phyloP scores from a whole-genome alignment of 1,140 invertebrate genomes.

The Zaprionus tsacasi region DNA sequence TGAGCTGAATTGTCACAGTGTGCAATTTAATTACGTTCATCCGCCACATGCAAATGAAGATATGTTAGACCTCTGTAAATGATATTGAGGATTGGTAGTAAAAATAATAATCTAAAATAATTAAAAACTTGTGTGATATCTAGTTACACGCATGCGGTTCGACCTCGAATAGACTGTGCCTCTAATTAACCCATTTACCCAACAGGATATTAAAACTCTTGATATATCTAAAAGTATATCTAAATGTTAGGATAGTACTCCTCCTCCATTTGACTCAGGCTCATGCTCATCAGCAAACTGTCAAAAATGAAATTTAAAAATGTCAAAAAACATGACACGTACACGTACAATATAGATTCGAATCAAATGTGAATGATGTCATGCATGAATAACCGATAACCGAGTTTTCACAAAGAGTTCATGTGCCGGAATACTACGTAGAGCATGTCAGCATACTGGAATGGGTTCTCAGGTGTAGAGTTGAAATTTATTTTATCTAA shows the following conservation, averaged over 20 bases:
- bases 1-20: conserved; percentile 72
- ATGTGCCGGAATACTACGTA: conserved; percentile 25
- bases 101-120: conserved; percentile 1
- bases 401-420: conserved; percentile 54
- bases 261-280: background rate
- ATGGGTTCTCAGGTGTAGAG: too few relatives aligned
- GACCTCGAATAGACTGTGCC: background rate
- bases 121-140: background rate
- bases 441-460: too few relatives aligned
- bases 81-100: background rate
- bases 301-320: conserved; percentile 77
- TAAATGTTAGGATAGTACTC: background rate
- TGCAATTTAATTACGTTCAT: conserved; percentile 75
- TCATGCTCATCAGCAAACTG: conserved; percentile 54
- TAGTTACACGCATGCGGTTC: background rate
- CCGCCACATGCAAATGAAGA: conserved; percentile 41
- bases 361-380: conserved; percentile 68
- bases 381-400: conserved; percentile 77
- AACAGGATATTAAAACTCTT: conserved; percentile 10
- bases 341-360: conserved; percentile 39
- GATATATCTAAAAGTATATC: background rate
- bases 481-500: too few relatives aligned
- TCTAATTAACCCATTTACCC: background rate
- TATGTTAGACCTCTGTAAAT: background rate
- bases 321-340: conserved; percentile 71